Evolutionary conservation across 23 tunicate genomes (phyloP).

Genomic region (Corella eumyota): DNA sequence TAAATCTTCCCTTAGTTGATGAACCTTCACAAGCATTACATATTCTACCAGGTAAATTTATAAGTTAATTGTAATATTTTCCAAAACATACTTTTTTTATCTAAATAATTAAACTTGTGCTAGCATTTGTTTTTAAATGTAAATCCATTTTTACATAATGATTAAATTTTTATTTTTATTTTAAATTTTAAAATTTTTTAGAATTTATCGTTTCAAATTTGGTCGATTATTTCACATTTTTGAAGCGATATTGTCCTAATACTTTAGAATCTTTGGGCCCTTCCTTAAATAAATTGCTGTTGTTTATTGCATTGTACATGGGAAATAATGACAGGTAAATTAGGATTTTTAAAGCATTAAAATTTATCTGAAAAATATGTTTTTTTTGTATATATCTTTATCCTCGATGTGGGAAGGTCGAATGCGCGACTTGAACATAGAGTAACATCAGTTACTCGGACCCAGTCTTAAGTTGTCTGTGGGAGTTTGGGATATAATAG

Average conservation of each 20-base stretch:
- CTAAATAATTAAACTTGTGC: too few relatives aligned
- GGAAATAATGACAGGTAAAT: slow-evolving; percentile 41
- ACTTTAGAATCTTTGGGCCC: slow-evolving; percentile 7
- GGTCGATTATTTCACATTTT: slow-evolving; percentile 21
- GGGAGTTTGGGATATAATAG: too few relatives aligned
- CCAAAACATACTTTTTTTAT: too few relatives aligned
- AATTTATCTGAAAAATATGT: not conserved
- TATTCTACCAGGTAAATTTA: slow-evolving; percentile 15
- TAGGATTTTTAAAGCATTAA: not conserved
- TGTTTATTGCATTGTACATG: slow-evolving; percentile 33
- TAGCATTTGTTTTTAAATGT: not conserved
- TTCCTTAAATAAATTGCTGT: slow-evolving; percentile 8
- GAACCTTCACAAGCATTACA: slow-evolving; percentile 6
- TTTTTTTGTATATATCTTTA: too few relatives aligned
- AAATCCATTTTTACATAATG: not conserved
- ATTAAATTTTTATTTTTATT: not conserved
- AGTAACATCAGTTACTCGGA: too few relatives aligned
- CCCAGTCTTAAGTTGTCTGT: too few relatives aligned
- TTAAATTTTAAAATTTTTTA: not conserved
- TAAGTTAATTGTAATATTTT: too few relatives aligned
- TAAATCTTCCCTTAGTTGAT: slow-evolving; percentile 5
- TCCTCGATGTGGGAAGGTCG: too few relatives aligned
- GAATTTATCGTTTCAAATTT: slow-evolving; percentile 56
- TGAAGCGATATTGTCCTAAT: slow-evolving; percentile 32
- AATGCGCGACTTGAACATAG: too few relatives aligned